Base-by-base conservation (phyloP, 2,113 vertebrate genomes). In the Typhlomys cinereus region DNA sequence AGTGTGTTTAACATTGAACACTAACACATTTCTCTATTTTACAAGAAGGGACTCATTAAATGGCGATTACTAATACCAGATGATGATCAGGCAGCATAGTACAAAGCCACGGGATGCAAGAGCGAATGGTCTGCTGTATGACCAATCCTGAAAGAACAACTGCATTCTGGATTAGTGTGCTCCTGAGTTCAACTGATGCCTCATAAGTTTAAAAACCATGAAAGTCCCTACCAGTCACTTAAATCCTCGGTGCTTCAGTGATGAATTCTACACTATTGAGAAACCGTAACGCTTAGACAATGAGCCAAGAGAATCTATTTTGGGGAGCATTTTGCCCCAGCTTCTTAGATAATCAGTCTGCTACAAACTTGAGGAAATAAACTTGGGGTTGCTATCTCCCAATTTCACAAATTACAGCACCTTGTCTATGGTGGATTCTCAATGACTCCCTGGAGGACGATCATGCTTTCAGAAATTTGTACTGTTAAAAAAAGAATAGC, bases 141-240 rank as follows among this genome's bases (percentile, higher is more conserved):
- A 29, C 64, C 67, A 92, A 48, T 34, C 31, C 69, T 18, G 20
- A 23, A 25, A 88, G 39, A 9, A 3, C 25, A 61, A 70, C 75
- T 41, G 18, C 46, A 75, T 78, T 86, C 54, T 66, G n/a, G 48
- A 31, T 78, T 48, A 67, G 7, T 5, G 18, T 7, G 1, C 23
- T 4, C 48, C 70, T 71, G 27, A 27, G 69, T n/a, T 85, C 89
- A 82, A 69, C 8, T 64, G 78, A 74, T 57, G 80, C 82, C 81
- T 70, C 31, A n/a, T 95, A 66, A 92, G 93, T 92, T 79, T 67
- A 82, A 94, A 87, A 80, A 82, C 74, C 81, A 52, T 86, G 31
- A 73, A 92, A 46, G 10, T 67, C 36, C 61, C 61, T 46, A 46
- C 41, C 48, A 85, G 29, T 73, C 89, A 88, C 41, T 66, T 88